Evolutionary conservation across 2,113 vertebrate species (phyloP).

Genomic region (Suncus etruscus): DNA sequence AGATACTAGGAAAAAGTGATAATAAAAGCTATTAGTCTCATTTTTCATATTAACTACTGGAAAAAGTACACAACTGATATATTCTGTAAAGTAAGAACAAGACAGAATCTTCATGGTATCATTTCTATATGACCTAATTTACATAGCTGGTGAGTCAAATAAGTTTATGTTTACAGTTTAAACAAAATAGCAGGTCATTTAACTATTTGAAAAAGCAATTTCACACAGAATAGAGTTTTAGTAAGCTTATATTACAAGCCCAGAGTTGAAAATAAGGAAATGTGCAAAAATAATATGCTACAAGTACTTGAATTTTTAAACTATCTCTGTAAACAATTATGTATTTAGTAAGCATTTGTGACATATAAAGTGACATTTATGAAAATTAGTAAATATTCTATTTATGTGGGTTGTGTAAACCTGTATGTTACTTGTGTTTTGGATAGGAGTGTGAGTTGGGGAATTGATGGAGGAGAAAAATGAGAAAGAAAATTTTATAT

Average conservation of each 20-base stretch:
- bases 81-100: constrained; percentile 29
- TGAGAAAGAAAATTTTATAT: not conserved
- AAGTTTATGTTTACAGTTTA: constrained; percentile 47
- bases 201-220: constrained; percentile 57
- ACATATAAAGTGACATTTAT: not conserved
- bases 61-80: not conserved
- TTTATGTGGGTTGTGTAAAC: not conserved
- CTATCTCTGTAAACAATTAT: not conserved
- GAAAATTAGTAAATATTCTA: not conserved
- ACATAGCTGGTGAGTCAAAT: constrained; percentile 51
- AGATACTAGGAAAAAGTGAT: constrained; percentile 10
- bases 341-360: not conserved
- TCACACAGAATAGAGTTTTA: constrained; percentile 27
- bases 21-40: not conserved
- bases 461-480: not conserved
- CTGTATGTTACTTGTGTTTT: not conserved
- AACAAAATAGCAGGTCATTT: constrained; percentile 12
- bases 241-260: not conserved
- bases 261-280: constrained; percentile 16
- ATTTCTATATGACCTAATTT: constrained; percentile 33
- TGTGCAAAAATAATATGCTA: not conserved
- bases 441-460: not conserved
- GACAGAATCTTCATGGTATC: not conserved
- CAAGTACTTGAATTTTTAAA: not conserved
- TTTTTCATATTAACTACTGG: constrained; percentile 41